A percentile compares a stretch with the other conserved stretches of the same genome.
Evolutionary conservation across 2,888 invertebrate genomes (phyloP).

Genomic region (Latrodectus hesperus): DNA sequence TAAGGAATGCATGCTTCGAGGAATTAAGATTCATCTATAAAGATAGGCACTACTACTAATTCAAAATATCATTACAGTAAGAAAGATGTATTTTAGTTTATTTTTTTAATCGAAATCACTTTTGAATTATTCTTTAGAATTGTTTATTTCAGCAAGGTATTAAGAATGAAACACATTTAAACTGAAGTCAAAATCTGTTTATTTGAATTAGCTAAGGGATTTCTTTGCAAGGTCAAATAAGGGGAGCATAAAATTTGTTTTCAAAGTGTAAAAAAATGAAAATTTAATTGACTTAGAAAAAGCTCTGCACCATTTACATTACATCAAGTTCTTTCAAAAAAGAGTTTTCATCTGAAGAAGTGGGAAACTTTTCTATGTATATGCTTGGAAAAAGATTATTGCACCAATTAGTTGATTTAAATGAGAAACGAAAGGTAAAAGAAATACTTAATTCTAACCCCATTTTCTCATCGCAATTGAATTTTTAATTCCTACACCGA

Average conservation of each 20-base stretch:
- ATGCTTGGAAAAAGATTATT: conserved; percentile 50
- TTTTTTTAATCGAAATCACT: no score
- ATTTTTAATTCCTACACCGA: conserved; percentile 53
- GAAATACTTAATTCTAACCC: conserved; percentile 25
- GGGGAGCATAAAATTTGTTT: conserved; percentile 10
- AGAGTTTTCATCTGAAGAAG: conserved; percentile 32
- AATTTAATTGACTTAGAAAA: conserved; percentile 63
- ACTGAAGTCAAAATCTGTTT: no score
- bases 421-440: conserved; percentile 32
- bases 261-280: conserved; percentile 29
- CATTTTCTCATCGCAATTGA: conserved; percentile 40
- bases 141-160: no score
- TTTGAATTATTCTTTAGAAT: no score
- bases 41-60: no score
- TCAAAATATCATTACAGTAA: no score
- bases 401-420: conserved; percentile 61
- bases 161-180: no score
- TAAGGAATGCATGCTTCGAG: no score
- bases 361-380: conserved; percentile 33
- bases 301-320: conserved; percentile 13
- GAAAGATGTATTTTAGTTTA: no score
- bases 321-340: conserved; percentile 39
- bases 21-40: no score
- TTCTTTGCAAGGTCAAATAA: conserved; percentile 42
- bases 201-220: conserved; percentile 9